Base-by-base conservation (phyloP, 2,888 invertebrate genomes). In the Criorhina ranunculi region DNA sequence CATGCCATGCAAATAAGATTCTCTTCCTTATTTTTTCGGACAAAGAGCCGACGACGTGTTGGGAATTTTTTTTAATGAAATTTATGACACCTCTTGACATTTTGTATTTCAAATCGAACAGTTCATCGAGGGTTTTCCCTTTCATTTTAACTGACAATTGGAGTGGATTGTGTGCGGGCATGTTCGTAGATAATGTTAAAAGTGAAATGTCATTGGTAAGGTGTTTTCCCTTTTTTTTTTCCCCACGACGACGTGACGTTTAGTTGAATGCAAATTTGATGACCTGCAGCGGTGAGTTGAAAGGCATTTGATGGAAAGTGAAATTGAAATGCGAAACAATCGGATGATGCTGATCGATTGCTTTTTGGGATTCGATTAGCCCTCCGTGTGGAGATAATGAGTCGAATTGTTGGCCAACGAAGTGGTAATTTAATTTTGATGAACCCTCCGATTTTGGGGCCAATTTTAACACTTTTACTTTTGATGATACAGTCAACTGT, bases 391-490 rank as follows among this genome's bases (percentile, higher is more conserved):
- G 19, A 37, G 57, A 37, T 57, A 57, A 57, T 19, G 57, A 57
- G 37, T 9, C 3, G 57, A 19, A 35, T 24, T 57, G 35, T 19
- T 35, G n/a, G 53, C 8, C 31, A 31, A n/a, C 49, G 24, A 51
- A 29, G 53, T 31, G 57, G 49, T 64, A 49, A 31, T 57, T 55
- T 33, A 12, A 40, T 51, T 42, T 64, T 9, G 51, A 46, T 44
- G 44, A n/a, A 15, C 42, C n/a, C n/a, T 7, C 33, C 42, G 69
- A 69, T 57, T 24, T 24, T 31, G 35, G 7, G 53, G 42, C 19
- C 53, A 24, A 42, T 53, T 42, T 51, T 19, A 73, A 35, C 29
- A 64, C 75, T 75, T 75, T 64, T 64, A 75, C 75, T 75, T 46
- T 70, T 46, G 11, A 15, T 55, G 53, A 55, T 29, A 53, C 0